phyloP scores from a whole-genome alignment of 1,140 invertebrate species.

The Limonius californicus region DNA sequence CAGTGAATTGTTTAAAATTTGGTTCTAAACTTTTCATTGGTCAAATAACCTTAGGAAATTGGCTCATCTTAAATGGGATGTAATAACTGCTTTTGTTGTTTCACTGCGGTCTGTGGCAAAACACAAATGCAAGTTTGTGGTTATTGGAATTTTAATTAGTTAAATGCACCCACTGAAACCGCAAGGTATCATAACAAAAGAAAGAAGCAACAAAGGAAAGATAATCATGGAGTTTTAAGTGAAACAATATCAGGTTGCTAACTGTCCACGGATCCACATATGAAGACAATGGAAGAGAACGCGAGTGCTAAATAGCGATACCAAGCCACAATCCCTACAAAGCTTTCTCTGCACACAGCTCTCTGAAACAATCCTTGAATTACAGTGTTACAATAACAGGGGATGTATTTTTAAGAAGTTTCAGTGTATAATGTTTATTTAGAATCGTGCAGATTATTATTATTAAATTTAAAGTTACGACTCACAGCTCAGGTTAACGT shows the following conservation, averaged over 20 bases:
- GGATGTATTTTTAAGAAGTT: conserved; percentile 4
- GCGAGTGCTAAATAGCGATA: conserved; percentile 13
- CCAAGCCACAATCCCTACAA: conserved; percentile 3
- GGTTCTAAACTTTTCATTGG: too few species aligned
- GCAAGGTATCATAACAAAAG: neutral
- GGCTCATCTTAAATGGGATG: too few species aligned
- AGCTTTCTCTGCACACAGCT: conserved; percentile 2
- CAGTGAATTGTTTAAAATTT: neutral
- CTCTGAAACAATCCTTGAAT: conserved; percentile 1
- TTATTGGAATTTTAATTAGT: neutral
- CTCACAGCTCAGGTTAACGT: too few species aligned
- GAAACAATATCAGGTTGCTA: conserved; percentile 3
- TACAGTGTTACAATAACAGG: conserved; percentile 4
- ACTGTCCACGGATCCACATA: conserved; percentile 4
- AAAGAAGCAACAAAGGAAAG: neutral
- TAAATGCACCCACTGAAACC: neutral
- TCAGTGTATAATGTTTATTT: conserved; percentile 3
- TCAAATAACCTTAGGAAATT: too few species aligned
- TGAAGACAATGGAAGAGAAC: conserved; percentile 6
- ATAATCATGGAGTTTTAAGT: conserved; percentile 6
- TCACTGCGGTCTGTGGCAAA: too few species aligned
- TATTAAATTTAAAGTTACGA: too few species aligned
- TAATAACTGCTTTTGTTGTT: too few species aligned
- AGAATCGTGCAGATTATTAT: neutral
- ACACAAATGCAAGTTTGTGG: too few species aligned